Evolutionary conservation across 2,888 invertebrate genomes (phyloP), one percentile per base, ranked within the genome.

Genomic region (Watsonalla cultraria): DNA sequence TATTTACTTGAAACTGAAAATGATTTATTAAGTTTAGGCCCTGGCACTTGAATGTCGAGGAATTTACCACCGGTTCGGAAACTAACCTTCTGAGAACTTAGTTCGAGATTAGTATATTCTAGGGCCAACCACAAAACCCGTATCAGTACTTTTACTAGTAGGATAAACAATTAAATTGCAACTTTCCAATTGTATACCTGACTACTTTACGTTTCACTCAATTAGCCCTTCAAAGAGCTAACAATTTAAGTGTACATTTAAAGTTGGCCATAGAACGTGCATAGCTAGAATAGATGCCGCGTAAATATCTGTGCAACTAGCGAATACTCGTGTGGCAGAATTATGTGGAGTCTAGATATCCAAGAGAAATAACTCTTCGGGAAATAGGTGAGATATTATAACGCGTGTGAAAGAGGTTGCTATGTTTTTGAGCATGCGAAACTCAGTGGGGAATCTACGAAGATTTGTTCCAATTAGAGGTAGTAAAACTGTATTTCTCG

Each of bases 231-330:
- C 53, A 52, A 57, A 53, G 48, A 49, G 14, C 42, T 47, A 37
- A 55, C 58, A 35, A 48, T 52, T 54, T 59, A 11, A 42, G 42
- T 42, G 42, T 5, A 42, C 42, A 42, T 42, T 8, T 73, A 73
- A 69, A 55, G 73, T 63, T 42, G 46, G 51, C 47, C 54, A 57
- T 57, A 60, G 51, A 60, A 61, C 58, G 59, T 51, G 47, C 61
- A 56, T 60, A 55, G 53, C 51, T 56, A 58, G 5, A 8, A 9
- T 33, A 45, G 46, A 34, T 52, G 24, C 24, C 24, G 24, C 24
- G 54, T 54, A 55, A 50, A 56, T 52, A 51, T 53, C 49, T 54
- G 42, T 13, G 11, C 35, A 46, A 51, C 52, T 51, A 34, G 33
- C 34, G 24, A 47, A 51, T 57, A 56, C 59, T 60, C 58, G 59